Percentiles rank a stretch among this genome's conserved stretches.
phyloP scores from a whole-genome alignment of 2,888 invertebrate species.

The Neoaliturus tenellus region DNA sequence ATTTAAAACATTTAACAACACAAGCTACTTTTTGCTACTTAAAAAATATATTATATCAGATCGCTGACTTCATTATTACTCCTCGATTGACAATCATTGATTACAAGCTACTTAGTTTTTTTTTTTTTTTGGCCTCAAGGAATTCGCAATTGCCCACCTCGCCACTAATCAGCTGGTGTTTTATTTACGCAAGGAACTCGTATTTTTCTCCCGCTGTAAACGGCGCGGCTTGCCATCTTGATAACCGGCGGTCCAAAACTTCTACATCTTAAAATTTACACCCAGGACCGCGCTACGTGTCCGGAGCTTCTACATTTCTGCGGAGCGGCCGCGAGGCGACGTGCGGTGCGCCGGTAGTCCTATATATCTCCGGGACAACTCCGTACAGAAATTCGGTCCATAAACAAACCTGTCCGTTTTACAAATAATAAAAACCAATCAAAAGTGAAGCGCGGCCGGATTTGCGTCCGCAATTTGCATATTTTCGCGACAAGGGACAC shows the following conservation, averaged over 20 bases:
- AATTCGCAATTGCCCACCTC: too few species aligned
- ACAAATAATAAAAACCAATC: constrained; percentile 52
- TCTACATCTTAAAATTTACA: not conserved
- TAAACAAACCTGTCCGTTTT: constrained; percentile 40
- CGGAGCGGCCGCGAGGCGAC: not conserved
- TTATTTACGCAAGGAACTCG: too few species aligned
- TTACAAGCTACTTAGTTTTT: too few species aligned
- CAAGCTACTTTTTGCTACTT: too few species aligned
- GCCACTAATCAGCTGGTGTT: too few species aligned
- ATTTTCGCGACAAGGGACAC: constrained; percentile 45
- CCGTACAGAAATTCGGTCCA: constrained; percentile 39
- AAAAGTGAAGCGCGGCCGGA: constrained; percentile 45
- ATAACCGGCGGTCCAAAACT: not conserved
- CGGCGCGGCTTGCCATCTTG: too few species aligned
- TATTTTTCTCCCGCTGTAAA: too few species aligned
- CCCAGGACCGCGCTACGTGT: not conserved
- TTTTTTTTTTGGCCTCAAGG: too few species aligned
- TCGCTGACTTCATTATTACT: too few species aligned
- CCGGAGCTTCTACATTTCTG: not conserved
- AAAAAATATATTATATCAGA: too few species aligned
- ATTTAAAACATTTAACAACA: too few species aligned
- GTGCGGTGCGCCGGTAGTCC: not conserved
- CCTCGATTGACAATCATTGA: too few species aligned
- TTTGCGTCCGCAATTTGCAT: constrained; percentile 51
- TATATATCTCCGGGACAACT: constrained; percentile 22